Evolutionary conservation across 2,113 vertebrate genomes (phyloP).

Genomic region (Hypocryptadius cinnamomeus): DNA sequence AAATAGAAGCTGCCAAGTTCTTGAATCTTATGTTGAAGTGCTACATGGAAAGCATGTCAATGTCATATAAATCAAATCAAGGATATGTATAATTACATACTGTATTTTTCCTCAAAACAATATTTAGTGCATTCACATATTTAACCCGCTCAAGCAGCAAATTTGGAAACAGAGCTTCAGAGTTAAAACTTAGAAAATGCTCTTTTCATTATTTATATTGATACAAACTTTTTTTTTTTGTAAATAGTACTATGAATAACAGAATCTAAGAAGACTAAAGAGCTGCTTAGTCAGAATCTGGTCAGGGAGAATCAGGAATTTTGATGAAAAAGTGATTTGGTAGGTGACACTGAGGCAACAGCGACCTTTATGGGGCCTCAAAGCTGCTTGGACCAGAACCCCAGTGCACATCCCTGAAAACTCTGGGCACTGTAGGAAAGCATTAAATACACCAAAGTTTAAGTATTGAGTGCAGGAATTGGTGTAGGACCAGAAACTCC

Average conservation of each 20-base stretch:
- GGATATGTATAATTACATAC: fast-evolving
- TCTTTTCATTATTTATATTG: neutral
- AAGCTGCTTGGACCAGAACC: neutral
- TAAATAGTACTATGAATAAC: fast-evolving
- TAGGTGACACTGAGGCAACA: neutral
- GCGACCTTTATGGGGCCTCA: neutral
- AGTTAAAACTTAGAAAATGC: neutral
- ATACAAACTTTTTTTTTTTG: neutral
- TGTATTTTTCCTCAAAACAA: neutral
- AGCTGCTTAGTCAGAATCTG: neutral
- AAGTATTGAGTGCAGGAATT: fast-evolving
- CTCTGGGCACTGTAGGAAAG: fast-evolving
- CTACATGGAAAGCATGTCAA: neutral
- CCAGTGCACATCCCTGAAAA: neutral
- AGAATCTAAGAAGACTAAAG: neutral
- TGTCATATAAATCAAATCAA: neutral
- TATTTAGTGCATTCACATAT: neutral
- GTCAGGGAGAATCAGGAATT: neutral
- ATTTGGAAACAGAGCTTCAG: neutral
- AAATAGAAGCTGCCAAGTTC: neutral
- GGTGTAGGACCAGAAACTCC: neutral
- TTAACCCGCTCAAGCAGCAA: neutral
- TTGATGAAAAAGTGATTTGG: neutral
- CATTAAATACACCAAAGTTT: fast-evolving
- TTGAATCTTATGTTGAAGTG: neutral